Evolutionary conservation across 1,140 invertebrate genomes (phyloP), one percentile per base, ranked within the genome.

Genomic region (Macrotrachela quadricornifera): DNA sequence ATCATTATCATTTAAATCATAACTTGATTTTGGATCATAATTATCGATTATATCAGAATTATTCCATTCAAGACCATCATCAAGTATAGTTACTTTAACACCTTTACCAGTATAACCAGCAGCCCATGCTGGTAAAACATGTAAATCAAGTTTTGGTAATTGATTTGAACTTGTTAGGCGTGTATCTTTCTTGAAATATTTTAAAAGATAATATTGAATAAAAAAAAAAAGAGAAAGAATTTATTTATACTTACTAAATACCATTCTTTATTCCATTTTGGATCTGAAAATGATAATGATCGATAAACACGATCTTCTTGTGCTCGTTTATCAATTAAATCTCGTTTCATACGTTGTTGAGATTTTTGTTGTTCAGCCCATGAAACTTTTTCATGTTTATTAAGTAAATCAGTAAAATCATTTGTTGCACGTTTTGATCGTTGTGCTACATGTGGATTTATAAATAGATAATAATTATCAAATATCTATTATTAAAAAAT

Each of bases 251-350:
- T 49, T 43, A 54, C 53, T 38, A 54, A 50, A 45, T 54, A 54
- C 53, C 53, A 54, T 50, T 54, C 44, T 38, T 54, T 49, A 36
- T 43, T 43, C 53, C 53, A 54, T 43, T 49, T 11, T 2, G 53
- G 53, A 44, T 54, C 53, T 10, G 81, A 78, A 70, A 87, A 94
- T 18, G 44, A 30, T 4, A 30, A 2, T 30, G 21, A 30, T 30
- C 21, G 21, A 30, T 30, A 30, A 8, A 30, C 21, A 4, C 21
- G 21, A 4, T 30, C 21, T 30, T 30, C 21, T 30, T 2, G 21
- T 30, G 21, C 2, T 4, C 21, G 21, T 30, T 30, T 30, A 21
- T 54, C 52, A 10, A 54, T 44, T 37, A 54, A 54, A 39, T 49
- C 53, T 12, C 53, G 38, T 49, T 54, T 54, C 18, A 49, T 17